phyloP scores from a whole-genome alignment of 2,888 invertebrate species.

The Pelosia muscerda region DNA sequence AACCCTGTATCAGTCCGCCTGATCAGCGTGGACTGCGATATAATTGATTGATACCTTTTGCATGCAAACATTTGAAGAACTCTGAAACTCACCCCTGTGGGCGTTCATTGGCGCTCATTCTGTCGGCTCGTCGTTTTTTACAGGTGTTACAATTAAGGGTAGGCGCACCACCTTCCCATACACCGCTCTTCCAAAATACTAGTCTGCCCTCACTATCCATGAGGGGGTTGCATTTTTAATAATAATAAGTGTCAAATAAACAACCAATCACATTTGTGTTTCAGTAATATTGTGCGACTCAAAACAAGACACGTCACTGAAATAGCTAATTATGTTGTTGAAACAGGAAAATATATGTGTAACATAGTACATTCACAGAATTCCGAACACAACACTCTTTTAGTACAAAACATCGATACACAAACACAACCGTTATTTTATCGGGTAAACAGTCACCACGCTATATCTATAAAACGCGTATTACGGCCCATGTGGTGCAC shows the following conservation, averaged over 20 bases:
- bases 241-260: too few relatives aligned
- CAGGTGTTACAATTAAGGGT: constrained; percentile 80
- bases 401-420: constrained; percentile 53
- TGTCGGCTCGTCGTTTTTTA: constrained; percentile 80
- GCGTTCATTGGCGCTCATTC: constrained; percentile 76
- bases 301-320: constrained; percentile 17
- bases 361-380: constrained; percentile 51
- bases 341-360: constrained; percentile 19
- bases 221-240: constrained; percentile 59
- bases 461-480: constrained; percentile 55
- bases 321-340: constrained; percentile 5
- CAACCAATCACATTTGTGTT: constrained; percentile 33
- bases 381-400: constrained; percentile 38
- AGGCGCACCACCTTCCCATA: constrained; percentile 81
- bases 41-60: too few relatives aligned
- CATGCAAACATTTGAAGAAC: constrained; percentile 15
- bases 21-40: too few relatives aligned
- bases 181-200: constrained; percentile 81
- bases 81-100: constrained; percentile 74
- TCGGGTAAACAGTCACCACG: constrained; percentile 63
- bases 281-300: constrained; percentile 3
- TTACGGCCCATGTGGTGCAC: constrained; percentile 62
- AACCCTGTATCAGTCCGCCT: too few relatives aligned
- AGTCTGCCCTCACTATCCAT: constrained; percentile 83
- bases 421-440: constrained; percentile 59